Percentiles rank a stretch among this genome's conserved stretches.
These are phyloP conservation scores for Mechanitis mazaeus DNA, from an alignment of 2,888 invertebrate genomes.

Conservation along the genomic window DNA sequence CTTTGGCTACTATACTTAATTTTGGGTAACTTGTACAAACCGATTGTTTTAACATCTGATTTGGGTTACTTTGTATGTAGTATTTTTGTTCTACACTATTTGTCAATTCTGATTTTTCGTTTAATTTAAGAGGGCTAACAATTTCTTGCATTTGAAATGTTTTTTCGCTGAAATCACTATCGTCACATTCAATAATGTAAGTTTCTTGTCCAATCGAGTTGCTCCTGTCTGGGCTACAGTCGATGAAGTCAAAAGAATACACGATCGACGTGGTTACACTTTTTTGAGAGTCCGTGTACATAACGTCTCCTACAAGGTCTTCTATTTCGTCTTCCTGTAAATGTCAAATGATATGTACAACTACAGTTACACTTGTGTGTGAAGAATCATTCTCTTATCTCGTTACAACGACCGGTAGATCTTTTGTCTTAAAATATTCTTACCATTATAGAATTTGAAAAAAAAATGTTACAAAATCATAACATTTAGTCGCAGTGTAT, in stretches of 20 bases:
- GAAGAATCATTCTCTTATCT: too few species aligned
- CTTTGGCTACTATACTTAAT: conserved; percentile 46
- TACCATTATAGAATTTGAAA: conserved; percentile 59
- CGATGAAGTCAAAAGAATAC: conserved; percentile 62
- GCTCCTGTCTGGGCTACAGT: conserved; percentile 58
- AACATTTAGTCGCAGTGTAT: conserved; percentile 42
- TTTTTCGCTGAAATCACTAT: conserved; percentile 55
- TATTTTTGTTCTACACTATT: conserved; percentile 29
- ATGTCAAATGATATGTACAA: conserved; percentile 3
- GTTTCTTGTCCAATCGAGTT: conserved; percentile 64
- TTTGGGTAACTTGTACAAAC: conserved; percentile 33
- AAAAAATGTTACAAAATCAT: conserved; percentile 52
- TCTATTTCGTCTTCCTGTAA: conserved; percentile 62
- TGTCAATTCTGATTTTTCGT: conserved; percentile 20
- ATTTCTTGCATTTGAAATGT: conserved; percentile 38
- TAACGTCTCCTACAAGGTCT: conserved; percentile 55
- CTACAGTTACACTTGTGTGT: too few species aligned
- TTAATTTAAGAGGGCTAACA: conserved; percentile 25
- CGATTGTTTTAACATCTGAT: conserved; percentile 23
- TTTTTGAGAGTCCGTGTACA: conserved; percentile 62
- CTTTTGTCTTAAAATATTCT: conserved; percentile 31
- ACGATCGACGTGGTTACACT: conserved; percentile 59
- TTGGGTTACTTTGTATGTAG: conserved; percentile 29
- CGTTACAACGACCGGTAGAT: neutral
- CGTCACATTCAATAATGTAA: conserved; percentile 56